Evolutionary conservation across 2,888 invertebrate genomes (phyloP).

Genomic region (Hypomecis punctinalis): DNA sequence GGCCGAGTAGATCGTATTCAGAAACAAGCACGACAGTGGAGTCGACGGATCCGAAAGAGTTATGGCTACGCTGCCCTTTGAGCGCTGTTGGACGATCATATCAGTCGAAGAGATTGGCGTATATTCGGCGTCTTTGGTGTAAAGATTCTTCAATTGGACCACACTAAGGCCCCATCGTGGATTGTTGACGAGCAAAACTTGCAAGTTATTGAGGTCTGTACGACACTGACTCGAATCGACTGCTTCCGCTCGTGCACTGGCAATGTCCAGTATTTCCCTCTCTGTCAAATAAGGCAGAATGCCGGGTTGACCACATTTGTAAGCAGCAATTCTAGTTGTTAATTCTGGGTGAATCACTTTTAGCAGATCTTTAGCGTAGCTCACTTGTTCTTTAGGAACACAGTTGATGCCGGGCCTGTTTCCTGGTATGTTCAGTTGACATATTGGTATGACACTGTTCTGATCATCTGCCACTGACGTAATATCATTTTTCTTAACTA

Average conservation of each 20-base stretch:
- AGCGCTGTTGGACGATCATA: conserved; percentile 79
- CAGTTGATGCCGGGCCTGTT: conserved; percentile 87
- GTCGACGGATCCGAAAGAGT: conserved; percentile 85
- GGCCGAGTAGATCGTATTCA: conserved; percentile 84
- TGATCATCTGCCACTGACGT: conserved; percentile 81
- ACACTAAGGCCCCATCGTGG: conserved; percentile 90
- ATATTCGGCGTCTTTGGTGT: conserved; percentile 70
- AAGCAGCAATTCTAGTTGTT: conserved; percentile 83
- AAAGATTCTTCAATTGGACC: conserved; percentile 72
- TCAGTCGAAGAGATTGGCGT: conserved; percentile 71
- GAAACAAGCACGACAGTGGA: conserved; percentile 86
- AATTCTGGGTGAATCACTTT: conserved; percentile 88
- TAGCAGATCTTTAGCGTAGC: conserved; percentile 86
- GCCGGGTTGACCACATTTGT: conserved; percentile 83
- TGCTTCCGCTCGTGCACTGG: conserved; percentile 63
- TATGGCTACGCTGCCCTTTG: conserved; percentile 83
- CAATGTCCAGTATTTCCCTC: conserved; percentile 85
- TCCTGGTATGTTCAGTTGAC: conserved; percentile 79
- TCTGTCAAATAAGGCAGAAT: conserved; percentile 86
- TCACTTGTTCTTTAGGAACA: conserved; percentile 86
- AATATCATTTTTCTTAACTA: conserved; percentile 87
- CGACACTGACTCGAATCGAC: conserved; percentile 76
- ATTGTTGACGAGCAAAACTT: conserved; percentile 88
- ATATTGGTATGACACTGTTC: conserved; percentile 85
- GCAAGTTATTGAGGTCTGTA: conserved; percentile 86